Evolutionary conservation across 2,113 vertebrate species (phyloP).

Genomic region (Chascanopsetta lugubris): DNA sequence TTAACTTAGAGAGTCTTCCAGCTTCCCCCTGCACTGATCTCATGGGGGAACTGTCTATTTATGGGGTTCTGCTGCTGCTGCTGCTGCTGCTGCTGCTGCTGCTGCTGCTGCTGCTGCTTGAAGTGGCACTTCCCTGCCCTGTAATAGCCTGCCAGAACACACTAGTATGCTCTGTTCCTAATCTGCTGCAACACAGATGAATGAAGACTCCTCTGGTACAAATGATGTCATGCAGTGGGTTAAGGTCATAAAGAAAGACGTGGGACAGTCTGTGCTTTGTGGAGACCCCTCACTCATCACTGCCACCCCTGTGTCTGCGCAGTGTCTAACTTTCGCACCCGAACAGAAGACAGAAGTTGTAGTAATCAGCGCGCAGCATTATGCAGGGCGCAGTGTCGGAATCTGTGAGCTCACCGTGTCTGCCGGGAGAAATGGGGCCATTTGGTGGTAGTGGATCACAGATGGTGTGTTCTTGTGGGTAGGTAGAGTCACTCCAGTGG

Average conservation of each 20-base stretch:
- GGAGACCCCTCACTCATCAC: background rate
- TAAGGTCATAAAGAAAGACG: slow-evolving; percentile 26
- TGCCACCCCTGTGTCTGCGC: slow-evolving; percentile 16
- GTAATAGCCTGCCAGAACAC: slow-evolving; percentile 44
- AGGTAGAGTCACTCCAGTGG: slow-evolving; percentile 18
- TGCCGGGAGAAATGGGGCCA: slow-evolving; percentile 29
- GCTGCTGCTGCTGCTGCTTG: slow-evolving; percentile 55
- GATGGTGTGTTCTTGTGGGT: slow-evolving; percentile 36
- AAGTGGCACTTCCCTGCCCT: slow-evolving; percentile 62
- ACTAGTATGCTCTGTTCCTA: slow-evolving; percentile 37
- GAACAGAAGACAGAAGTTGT: slow-evolving; percentile 19
- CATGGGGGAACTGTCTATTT: slow-evolving; percentile 80
- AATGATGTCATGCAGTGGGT: slow-evolving; percentile 14
- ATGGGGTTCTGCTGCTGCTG: slow-evolving; percentile 59
- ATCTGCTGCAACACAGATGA: slow-evolving; percentile 18
- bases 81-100: slow-evolving; percentile 56
- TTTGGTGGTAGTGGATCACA: slow-evolving; percentile 47
- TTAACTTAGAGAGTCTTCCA: slow-evolving; percentile 60
- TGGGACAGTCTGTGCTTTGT: slow-evolving; percentile 59
- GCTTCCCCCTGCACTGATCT: slow-evolving; percentile 71
- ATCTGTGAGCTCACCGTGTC: slow-evolving; percentile 52
- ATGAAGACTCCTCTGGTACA: background rate
- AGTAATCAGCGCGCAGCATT: slow-evolving; percentile 25
- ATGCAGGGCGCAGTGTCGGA: slow-evolving; percentile 34
- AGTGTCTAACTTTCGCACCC: slow-evolving; percentile 49